Base-by-base conservation (phyloP, 1,140 invertebrate species). In the Drosophila murphyi region DNA sequence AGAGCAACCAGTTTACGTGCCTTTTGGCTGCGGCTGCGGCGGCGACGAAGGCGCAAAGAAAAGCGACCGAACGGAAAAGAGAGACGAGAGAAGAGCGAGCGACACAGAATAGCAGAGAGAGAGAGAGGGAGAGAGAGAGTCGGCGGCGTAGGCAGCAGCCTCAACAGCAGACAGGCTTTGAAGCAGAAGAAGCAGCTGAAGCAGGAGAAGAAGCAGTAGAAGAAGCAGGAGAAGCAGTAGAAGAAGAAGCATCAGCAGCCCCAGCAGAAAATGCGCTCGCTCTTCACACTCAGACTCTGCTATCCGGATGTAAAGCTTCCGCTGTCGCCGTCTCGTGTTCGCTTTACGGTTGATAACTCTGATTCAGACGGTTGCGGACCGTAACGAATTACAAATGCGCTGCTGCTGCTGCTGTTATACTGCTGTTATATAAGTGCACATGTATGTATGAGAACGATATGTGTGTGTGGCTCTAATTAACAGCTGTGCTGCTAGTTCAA, bases 281-380 rank as follows among this genome's bases (percentile, higher is more conserved):
- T 69, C 43, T 60, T 28, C 12, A 62, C 55, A 37, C 47, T 60
- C 78, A 62, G 34, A 63, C 65, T 20, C 20, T 75, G 69, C 72
- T 90, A 78, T 89, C 86, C 86, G 86, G 86, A 90, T 89, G 86
- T 90, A 52, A 83, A 79, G 86, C 81, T 90, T 90, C 86, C 86
- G 86, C 80, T 81, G 85, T 45, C 64, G 56, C 50, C 52, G 72
- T 67, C 29, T 80, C 61, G 77, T 56, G 57, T 77, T 74, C 85
- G 72, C 75, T 89, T 89, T 89, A 89, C 85, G 85, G 85, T 88
- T 88, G 80, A 81, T 89, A 88, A 89, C 85, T 88, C 64, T 77
- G 52, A 59, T 68, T 86, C 71, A 51, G 12, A 51, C 20, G 20
- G 56, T 57, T 63, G 63, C 72, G 55, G 73, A 41, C 80, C 83